A percentile compares a stretch with the other conserved stretches of the same genome.
Evolutionary conservation across 2,113 vertebrate species (phyloP).

Genomic region (Nansenia antarctica): DNA sequence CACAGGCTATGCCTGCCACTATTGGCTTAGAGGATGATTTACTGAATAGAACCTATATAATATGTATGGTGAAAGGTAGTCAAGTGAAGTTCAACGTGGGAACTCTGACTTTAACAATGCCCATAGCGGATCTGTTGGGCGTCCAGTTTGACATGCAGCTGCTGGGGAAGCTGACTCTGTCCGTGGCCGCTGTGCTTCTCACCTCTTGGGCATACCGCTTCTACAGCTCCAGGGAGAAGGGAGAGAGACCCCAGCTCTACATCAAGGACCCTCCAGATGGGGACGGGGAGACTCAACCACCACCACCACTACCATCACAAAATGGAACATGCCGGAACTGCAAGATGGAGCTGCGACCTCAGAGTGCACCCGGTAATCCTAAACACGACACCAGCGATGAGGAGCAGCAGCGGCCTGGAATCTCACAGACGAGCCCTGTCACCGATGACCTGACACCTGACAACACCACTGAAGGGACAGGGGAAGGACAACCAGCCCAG

Average conservation of each 20-base stretch:
- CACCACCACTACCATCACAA: not conserved
- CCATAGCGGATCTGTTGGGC: constrained; percentile 66
- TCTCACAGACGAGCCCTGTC: not conserved
- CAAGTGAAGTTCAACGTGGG: constrained; percentile 47
- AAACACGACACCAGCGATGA: constrained; percentile 12
- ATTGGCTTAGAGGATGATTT: constrained; percentile 50
- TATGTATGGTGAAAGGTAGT: constrained; percentile 71
- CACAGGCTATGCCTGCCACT: constrained; percentile 43
- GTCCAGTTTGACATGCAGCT: constrained; percentile 86
- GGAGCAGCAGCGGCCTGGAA: not conserved
- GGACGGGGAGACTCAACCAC: not conserved
- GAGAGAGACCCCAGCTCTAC: not conserved
- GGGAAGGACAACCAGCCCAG: not conserved
- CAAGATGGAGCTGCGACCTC: constrained; percentile 33
- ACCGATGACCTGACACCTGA: constrained; percentile 26
- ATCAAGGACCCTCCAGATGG: constrained; percentile 14
- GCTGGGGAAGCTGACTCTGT: constrained; percentile 80
- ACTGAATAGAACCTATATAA: constrained; percentile 36
- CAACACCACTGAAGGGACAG: not conserved
- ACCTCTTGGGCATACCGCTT: constrained; percentile 80
- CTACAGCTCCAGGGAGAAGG: constrained; percentile 73
- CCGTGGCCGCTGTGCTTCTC: constrained; percentile 79
- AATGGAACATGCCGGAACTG: constrained; percentile 48
- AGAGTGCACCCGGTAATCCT: constrained; percentile 9
- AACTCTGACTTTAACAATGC: constrained; percentile 51